A percentile compares a stretch with the other conserved stretches of the same genome.
Conservation (phyloP, 1,140 invertebrate species). For the Drosophila ironensis region DNA sequence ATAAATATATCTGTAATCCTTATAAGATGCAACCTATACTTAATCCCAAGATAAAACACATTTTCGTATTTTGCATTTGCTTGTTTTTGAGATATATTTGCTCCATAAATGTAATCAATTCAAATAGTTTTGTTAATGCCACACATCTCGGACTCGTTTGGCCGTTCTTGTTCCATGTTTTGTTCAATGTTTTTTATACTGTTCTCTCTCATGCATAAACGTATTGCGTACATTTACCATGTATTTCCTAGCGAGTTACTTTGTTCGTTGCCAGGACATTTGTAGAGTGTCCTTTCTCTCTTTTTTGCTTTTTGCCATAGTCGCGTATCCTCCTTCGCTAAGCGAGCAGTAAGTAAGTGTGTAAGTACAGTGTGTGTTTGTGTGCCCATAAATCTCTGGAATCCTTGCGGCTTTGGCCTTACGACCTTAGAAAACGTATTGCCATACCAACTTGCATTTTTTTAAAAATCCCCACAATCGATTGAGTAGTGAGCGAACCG, state of each 20-base stretch:
- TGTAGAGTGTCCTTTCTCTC: slow-evolving; percentile 34
- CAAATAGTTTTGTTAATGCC: slow-evolving; percentile 33
- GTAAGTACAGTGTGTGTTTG: slow-evolving; percentile 39
- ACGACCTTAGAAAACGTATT: not conserved
- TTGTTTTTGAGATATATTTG: slow-evolving; percentile 46
- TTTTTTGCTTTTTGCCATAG: slow-evolving; percentile 26
- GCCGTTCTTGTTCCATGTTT: slow-evolving; percentile 58
- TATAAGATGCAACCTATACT: slow-evolving; percentile 33
- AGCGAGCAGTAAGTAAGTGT: slow-evolving; percentile 46
- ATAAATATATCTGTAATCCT: slow-evolving; percentile 20
- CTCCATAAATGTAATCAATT: slow-evolving; percentile 29
- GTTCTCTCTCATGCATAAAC: slow-evolving; percentile 18
- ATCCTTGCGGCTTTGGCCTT: not conserved
- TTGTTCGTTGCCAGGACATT: slow-evolving; percentile 31
- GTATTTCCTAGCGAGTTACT: slow-evolving; percentile 24
- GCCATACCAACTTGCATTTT: not conserved
- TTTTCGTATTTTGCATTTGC: slow-evolving; percentile 65
- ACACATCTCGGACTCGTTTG: slow-evolving; percentile 32
- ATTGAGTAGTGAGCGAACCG: slow-evolving; percentile 55
- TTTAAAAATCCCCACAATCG: not conserved
- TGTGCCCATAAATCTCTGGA: not conserved
- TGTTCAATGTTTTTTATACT: slow-evolving; percentile 31
- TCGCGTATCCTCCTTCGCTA: slow-evolving; percentile 15
- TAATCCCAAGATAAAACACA: slow-evolving; percentile 12
- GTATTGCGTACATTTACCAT: slow-evolving; percentile 11